phyloP scores from a whole-genome alignment of 2,797 vertebrate species.

The Acanthurus tractus region DNA sequence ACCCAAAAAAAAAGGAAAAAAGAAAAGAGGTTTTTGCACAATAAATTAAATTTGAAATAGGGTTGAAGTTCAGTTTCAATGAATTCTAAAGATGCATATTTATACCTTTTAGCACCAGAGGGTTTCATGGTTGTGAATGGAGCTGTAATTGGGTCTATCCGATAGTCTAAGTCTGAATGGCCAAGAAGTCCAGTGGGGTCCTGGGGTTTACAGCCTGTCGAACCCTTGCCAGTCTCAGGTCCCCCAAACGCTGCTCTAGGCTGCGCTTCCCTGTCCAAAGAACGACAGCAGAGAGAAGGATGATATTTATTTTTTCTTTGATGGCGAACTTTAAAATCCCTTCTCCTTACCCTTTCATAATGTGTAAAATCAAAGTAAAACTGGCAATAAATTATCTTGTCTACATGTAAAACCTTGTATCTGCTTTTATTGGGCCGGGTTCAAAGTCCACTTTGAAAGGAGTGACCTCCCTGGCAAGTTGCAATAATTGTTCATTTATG shows the following conservation, averaged over 20 bases:
- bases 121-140: not conserved
- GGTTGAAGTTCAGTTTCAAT: not conserved
- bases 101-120: slow-evolving; percentile 15
- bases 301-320: rapidly evolving
- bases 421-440: slow-evolving; percentile 1
- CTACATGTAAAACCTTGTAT: not conserved
- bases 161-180: slow-evolving; percentile 66
- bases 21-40: not conserved
- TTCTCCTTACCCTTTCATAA: not conserved
- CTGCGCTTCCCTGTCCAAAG: slow-evolving; percentile 72
- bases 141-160: not conserved
- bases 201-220: slow-evolving; percentile 75
- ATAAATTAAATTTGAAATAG: not conserved
- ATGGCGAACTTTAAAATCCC: slow-evolving; percentile 1
- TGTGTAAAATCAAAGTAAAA: not conserved
- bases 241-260: slow-evolving; percentile 72
- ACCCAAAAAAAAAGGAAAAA: not conserved
- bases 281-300: not conserved
- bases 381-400: not conserved
- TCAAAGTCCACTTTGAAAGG: slow-evolving; percentile 12
- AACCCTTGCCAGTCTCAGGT: slow-evolving; percentile 79
- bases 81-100: not conserved
- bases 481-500: not conserved
- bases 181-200: slow-evolving; percentile 76
- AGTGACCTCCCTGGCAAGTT: not conserved